Conservation (phyloP, 2,113 vertebrate species). For the Enhydra lutris region DNA sequence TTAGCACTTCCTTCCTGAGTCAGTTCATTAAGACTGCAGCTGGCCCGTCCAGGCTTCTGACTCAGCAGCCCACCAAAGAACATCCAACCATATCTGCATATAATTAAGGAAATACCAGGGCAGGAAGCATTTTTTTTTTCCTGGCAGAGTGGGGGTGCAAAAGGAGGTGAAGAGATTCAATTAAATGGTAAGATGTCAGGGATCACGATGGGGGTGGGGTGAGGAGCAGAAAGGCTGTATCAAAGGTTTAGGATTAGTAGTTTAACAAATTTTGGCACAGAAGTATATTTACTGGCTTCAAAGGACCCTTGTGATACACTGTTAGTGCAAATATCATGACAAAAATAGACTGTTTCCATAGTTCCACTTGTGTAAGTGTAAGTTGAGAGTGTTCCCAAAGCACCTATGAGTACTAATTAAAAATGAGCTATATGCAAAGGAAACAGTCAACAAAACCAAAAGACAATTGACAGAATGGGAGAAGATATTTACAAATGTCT, state of each 20-base stretch:
- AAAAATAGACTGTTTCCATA: constrained; percentile 3
- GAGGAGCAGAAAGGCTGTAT: background rate
- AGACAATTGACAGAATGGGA: too few species aligned
- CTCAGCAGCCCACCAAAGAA: constrained; percentile 49
- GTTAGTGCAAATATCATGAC: background rate
- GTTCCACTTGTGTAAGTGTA: background rate
- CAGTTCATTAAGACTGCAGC: constrained; percentile 42
- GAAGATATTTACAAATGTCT: too few species aligned
- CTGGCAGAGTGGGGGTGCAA: background rate
- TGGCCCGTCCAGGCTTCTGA: constrained; percentile 57
- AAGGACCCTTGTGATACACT: background rate
- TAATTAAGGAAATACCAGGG: constrained; percentile 4
- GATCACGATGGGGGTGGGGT: background rate
- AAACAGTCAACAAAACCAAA: too few species aligned
- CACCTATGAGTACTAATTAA: background rate
- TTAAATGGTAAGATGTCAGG: background rate
- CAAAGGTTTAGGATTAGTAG: background rate
- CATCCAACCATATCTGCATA: constrained; percentile 28
- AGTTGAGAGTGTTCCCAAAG: background rate
- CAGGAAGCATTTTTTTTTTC: constrained; percentile 26
- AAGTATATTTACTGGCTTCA: background rate
- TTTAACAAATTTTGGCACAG: background rate
- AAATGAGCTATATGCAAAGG: background rate
- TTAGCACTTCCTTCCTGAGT: constrained; percentile 59
- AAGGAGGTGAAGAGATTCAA: constrained; percentile 2